Evolutionary conservation across 2,888 invertebrate species (phyloP).

Genomic region (Diloba caeruleocephala): DNA sequence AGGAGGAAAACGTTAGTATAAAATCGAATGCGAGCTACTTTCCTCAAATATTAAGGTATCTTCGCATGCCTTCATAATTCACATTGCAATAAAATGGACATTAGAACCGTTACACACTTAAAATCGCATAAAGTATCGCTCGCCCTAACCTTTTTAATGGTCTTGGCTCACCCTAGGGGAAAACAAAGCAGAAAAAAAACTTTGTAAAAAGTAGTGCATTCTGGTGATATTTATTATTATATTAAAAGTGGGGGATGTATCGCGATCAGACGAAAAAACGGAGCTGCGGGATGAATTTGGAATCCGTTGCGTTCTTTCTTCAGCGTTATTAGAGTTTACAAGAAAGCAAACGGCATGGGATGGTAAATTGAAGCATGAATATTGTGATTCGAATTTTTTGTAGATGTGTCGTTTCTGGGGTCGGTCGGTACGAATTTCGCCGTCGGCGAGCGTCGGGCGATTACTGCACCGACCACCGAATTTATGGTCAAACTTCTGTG

Average conservation of each 20-base stretch:
- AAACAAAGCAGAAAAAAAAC: slow-evolving; percentile 81
- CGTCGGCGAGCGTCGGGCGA: slow-evolving; percentile 76
- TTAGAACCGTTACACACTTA: slow-evolving; percentile 86
- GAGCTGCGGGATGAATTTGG: slow-evolving; percentile 3
- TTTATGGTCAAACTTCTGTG: slow-evolving; percentile 89
- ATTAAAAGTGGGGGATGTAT: slow-evolving; percentile 78
- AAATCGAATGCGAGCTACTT: no score
- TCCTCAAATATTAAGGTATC: no score
- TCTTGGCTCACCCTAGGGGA: slow-evolving; percentile 77
- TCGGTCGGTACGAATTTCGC: slow-evolving; percentile 72
- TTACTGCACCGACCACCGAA: slow-evolving; percentile 84
- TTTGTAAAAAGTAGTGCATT: slow-evolving; percentile 83
- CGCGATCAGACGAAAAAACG: slow-evolving; percentile 29
- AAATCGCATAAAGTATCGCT: slow-evolving; percentile 87
- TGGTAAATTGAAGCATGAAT: slow-evolving; percentile 25
- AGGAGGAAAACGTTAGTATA: no score
- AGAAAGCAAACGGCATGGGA: slow-evolving; percentile 23
- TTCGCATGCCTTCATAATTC: slow-evolving; percentile 69
- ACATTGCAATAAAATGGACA: slow-evolving; percentile 78
- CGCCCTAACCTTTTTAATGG: slow-evolving; percentile 87
- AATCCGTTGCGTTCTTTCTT: slow-evolving; percentile 35
- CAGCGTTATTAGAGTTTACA: not conserved
- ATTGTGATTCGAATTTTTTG: slow-evolving; percentile 13
- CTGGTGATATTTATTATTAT: slow-evolving; percentile 86
- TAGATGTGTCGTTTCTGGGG: slow-evolving; percentile 62